phyloP scores from a whole-genome alignment of 2,113 vertebrate genomes.

The Tricholaema leucomelas region DNA sequence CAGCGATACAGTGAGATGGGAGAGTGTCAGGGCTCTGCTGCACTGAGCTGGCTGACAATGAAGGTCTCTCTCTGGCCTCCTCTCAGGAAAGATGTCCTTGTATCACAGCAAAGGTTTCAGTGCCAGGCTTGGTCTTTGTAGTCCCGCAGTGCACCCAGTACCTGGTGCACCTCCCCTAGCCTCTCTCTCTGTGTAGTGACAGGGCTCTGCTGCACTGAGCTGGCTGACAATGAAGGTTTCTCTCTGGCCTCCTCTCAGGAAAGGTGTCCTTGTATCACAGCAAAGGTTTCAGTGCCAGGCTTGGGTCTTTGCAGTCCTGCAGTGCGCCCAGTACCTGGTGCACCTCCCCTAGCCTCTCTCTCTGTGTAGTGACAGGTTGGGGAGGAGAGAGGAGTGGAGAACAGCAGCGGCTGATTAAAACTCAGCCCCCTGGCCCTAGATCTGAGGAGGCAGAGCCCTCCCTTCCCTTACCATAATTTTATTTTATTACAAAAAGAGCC shows the following conservation, averaged over 20 bases:
- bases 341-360: not conserved
- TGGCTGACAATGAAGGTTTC: not conserved
- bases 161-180: too few relatives aligned
- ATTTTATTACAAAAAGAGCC: conserved; percentile 75
- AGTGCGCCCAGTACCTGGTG: not conserved
- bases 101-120: not conserved
- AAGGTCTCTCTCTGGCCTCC: not conserved
- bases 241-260: not conserved
- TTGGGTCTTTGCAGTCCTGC: not conserved
- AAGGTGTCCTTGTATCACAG: not conserved
- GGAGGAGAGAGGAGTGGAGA: conserved; percentile 58
- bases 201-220: not conserved
- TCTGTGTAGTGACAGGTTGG: conserved; percentile 6
- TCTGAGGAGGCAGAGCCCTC: conserved; percentile 59
- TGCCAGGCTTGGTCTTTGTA: too few relatives aligned
- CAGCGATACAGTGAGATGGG: rapidly evolving
- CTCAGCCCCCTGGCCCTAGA: conserved; percentile 70
- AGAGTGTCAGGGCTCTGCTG: not conserved
- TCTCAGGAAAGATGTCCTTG: not conserved
- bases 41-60: not conserved
- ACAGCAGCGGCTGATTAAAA: conserved; percentile 72
- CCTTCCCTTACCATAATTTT: conserved; percentile 71
- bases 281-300: not conserved
- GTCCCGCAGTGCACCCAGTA: too few relatives aligned
- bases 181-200: too few relatives aligned